phyloP scores from a whole-genome alignment of 2,797 vertebrate species.

The Xenopus petersii region DNA sequence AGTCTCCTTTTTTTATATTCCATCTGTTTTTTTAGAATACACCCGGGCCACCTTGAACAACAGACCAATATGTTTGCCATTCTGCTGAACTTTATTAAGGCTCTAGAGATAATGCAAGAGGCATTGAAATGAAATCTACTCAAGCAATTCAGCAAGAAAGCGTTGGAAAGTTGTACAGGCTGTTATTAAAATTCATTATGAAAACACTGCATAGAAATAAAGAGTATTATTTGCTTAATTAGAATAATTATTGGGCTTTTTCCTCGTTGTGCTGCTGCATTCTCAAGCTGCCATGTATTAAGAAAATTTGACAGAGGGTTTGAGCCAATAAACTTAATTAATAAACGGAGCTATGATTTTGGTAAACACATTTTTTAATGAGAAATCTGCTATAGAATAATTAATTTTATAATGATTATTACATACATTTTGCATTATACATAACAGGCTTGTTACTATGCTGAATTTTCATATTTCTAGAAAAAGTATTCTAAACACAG shows the following conservation, averaged over 20 bases:
- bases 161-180: conserved; percentile 14
- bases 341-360: too few species aligned
- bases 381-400: too few species aligned
- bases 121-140: conserved; percentile 28
- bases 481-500: too few species aligned
- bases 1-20: conserved; percentile 40
- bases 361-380: too few species aligned
- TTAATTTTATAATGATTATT: too few species aligned
- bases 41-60: conserved; percentile 45
- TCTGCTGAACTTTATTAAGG: conserved; percentile 41
- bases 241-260: conserved; percentile 3
- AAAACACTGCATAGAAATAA: not conserved
- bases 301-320: not conserved
- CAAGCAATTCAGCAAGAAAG: conserved; percentile 9
- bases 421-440: too few species aligned
- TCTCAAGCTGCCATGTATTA: not conserved
- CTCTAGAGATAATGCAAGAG: conserved; percentile 27
- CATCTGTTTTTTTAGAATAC: conserved; percentile 41
- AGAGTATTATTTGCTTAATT: not conserved
- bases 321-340: too few species aligned
- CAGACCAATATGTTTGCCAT: conserved; percentile 47
- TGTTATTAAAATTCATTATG: conserved; percentile 20
- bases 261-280: not conserved
- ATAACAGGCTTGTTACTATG: too few species aligned
- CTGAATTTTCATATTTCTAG: too few species aligned